phyloP scores from a whole-genome alignment of 2,113 vertebrate genomes.

The Anoura caudifer region DNA sequence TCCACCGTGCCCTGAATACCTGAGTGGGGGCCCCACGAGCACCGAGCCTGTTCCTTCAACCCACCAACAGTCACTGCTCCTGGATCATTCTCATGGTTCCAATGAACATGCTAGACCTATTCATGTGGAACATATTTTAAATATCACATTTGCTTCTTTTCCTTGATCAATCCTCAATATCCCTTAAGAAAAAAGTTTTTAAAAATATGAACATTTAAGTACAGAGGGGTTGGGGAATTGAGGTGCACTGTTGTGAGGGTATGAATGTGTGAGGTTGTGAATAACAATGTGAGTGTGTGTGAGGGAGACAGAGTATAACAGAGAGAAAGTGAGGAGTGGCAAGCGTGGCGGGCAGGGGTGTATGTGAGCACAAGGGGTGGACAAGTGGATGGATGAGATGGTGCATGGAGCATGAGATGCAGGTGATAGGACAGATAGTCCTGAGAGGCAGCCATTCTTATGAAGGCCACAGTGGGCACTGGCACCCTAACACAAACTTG shows the following conservation, averaged over 20 bases:
- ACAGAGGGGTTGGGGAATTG: neutral
- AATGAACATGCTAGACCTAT: neutral
- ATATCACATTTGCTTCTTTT: neutral
- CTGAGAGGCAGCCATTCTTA: neutral
- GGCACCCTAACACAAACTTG: neutral
- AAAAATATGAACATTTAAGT: neutral
- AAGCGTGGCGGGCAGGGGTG: accelerated
- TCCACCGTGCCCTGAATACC: neutral
- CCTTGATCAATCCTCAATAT: neutral
- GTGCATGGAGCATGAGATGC: neutral
- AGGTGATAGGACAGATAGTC: neutral
- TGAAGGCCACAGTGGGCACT: neutral
- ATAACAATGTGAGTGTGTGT: neutral
- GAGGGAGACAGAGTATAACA: neutral
- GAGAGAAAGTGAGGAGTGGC: too few species aligned
- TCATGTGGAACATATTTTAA: neutral
- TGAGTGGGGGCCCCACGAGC: neutral
- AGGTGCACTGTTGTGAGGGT: neutral
- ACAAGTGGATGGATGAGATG: neutral
- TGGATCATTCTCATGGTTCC: neutral
- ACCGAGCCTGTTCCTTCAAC: neutral
- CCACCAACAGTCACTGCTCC: neutral
- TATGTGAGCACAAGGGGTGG: too few species aligned
- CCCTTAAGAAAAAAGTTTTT: neutral
- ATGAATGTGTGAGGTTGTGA: neutral